Conservation (phyloP, 1,140 invertebrate genomes). For the Drosophila melanica region DNA sequence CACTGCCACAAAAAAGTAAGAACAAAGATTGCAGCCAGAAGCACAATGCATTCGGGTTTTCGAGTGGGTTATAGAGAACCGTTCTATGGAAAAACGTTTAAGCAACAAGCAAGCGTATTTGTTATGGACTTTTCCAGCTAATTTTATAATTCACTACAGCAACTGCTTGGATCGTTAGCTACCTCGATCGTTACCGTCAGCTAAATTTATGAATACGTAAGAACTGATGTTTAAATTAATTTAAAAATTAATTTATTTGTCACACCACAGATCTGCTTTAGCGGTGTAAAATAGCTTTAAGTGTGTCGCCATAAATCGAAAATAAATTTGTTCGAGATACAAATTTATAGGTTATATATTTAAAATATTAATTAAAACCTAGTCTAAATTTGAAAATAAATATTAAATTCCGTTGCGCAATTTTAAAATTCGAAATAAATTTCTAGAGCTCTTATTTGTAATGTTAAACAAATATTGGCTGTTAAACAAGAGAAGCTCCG, state of each 20-base stretch:
- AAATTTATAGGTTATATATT: too few species aligned
- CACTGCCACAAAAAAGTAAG: constrained; percentile 18
- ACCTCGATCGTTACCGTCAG: not conserved
- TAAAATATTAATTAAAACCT: too few species aligned
- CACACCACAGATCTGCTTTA: not conserved
- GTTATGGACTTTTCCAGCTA: constrained; percentile 33
- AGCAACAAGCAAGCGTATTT: constrained; percentile 10
- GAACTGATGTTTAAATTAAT: not conserved
- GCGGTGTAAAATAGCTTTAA: not conserved
- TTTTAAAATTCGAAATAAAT: too few species aligned
- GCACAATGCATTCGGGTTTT: not conserved
- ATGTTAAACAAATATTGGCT: too few species aligned
- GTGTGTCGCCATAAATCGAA: not conserved
- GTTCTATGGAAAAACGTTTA: constrained; percentile 40
- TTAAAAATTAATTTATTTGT: not conserved
- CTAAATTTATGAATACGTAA: not conserved
- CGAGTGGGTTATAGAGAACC: constrained; percentile 13
- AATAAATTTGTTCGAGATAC: too few species aligned
- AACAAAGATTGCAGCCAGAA: constrained; percentile 12
- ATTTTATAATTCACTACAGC: constrained; percentile 20
- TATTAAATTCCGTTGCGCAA: too few species aligned
- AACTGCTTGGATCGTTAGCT: constrained; percentile 7
- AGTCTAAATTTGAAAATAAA: too few species aligned
- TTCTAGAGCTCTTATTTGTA: too few species aligned
- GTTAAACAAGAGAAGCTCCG: too few species aligned